A percentile compares a stretch with the other conserved stretches of the same genome.
phyloP scores from a whole-genome alignment of 2,888 invertebrate species.

The Xestobium rufovillosum region DNA sequence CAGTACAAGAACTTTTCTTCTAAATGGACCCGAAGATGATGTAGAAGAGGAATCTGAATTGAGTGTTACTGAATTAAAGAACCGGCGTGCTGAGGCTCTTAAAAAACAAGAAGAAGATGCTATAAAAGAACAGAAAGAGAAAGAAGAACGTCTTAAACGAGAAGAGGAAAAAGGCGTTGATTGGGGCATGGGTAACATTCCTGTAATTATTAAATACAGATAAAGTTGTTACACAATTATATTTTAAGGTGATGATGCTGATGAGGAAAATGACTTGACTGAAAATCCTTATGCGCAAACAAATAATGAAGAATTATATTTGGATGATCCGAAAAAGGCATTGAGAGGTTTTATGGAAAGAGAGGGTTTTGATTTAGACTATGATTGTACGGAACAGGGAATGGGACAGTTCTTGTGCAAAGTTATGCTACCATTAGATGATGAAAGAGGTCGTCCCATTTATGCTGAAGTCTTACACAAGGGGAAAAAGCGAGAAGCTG shows the following conservation, averaged over 20 bases:
- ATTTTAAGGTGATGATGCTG: slow-evolving; percentile 68
- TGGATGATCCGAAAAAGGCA: slow-evolving; percentile 94
- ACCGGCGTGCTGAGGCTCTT: slow-evolving; percentile 39
- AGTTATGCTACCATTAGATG: slow-evolving; percentile 73
- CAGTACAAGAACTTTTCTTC: slow-evolving; percentile 73
- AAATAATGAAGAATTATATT: slow-evolving; percentile 80
- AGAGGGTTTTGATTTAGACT: slow-evolving; percentile 74
- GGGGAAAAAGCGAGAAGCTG: slow-evolving; percentile 92
- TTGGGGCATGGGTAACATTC: slow-evolving; percentile 80
- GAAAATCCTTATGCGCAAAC: slow-evolving; percentile 79
- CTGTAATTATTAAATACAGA: slow-evolving; percentile 1
- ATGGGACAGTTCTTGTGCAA: slow-evolving; percentile 82
- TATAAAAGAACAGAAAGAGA: slow-evolving; percentile 44
- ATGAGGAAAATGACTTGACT: slow-evolving; percentile 71
- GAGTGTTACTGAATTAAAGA: slow-evolving; percentile 67
- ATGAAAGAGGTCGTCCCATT: slow-evolving; percentile 64
- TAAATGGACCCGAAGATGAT: slow-evolving; percentile 81
- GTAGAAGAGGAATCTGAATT: slow-evolving; percentile 79
- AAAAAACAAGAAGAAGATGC: slow-evolving; percentile 39
- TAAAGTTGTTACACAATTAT: slow-evolving; percentile 3
- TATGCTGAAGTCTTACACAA: slow-evolving; percentile 79
- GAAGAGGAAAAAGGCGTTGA: slow-evolving; percentile 68
- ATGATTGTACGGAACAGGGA: slow-evolving; percentile 80
- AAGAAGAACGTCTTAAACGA: slow-evolving; percentile 47
- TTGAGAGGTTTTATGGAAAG: slow-evolving; percentile 90